Base-by-base conservation (phyloP, 2,888 invertebrate genomes). In the Leucania comma region DNA sequence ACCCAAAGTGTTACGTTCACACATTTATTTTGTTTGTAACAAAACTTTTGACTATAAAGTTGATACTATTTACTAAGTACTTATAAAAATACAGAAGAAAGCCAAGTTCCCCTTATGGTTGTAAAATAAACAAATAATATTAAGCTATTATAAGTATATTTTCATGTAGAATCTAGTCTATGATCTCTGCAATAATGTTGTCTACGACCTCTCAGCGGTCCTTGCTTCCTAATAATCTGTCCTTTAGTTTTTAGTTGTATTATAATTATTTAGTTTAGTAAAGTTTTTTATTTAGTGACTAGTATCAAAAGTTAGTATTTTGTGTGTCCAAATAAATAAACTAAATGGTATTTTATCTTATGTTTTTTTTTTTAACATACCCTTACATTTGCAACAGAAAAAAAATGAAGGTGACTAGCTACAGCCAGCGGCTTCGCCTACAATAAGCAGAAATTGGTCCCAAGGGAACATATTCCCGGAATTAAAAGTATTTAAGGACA, bases 81-180 rank as follows among this genome's bases (percentile, higher is more conserved):
- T 29, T 14, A 14, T 6, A 53, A 14, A 53, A 53, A 51, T 24
- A 6, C 9, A 26, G 20, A 10, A 32, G 2, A 32, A 12, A 61
- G 6, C 6, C 14, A 48, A 50, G 35, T n/a, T 26, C 17, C 48
- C 35, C 8, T 42, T 29, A 10, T 38, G 24, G n/a, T 22, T 51
- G 24, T 78, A 50, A 80, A 54, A 70, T 64, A 53, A 58, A 50
- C 38, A 68, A 38, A 63, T 54, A 54, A 35, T 56, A 56, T 56
- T 78, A 71, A 48, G 59, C 56, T 80, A 72, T 5, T 42, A 42
- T 42, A 42, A 69, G 56, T 65, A 57, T 67, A 71, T 78, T 72
- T 80, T 75, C 68, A 90, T 91, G 91, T 94, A 93, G 92, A 93
- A 92, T 94, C 95, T 95, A 95, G 95, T 95, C 95, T 93, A 87